Base-by-base conservation (phyloP, 2,797 vertebrate species). In the Brotogeris chrysoptera region DNA sequence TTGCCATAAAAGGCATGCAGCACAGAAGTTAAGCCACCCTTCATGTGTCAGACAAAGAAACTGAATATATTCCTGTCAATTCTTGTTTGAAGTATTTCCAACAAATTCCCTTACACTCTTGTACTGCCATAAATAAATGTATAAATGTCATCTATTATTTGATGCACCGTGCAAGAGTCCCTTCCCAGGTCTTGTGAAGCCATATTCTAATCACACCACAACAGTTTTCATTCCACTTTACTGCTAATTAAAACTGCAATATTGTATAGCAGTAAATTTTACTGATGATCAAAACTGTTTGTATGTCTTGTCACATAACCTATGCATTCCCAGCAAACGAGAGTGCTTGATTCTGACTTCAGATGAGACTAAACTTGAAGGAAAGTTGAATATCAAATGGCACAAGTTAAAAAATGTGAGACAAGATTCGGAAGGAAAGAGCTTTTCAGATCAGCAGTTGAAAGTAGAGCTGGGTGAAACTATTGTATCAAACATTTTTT, bases 301-400 rank as follows among this genome's bases (percentile, higher is more conserved):
- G 86, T 91, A 18, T 95, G 80, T 61, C 93, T 95, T 96, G 95
- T 96, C 96, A 95, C 92, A 95, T 93, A 96, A 94, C 93, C 90
- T 95, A 81, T 63, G 76, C 80, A 11, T 96, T 96, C 30, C 78
- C 69, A 64, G 80, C 76, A 78, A 95, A 96, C 1, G 28, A 82
- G 71, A 78, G 61, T 91, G 78, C 72, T 95, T 93, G 74, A 91
- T 94, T 95, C 93, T 95, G 69, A 59, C 90, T 92, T 95, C 92
- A 96, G 92, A 95, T 6, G 2, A 93, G 94, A 85, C 57, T 71
- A 63, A 93, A 83, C 87, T 69, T 95, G 94, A 95, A 87, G 94
- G 86, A 96, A 96, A 96, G 88, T 91, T 88, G 88, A 94, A 95
- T 96, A 96, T 83, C 83, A 96, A 95, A 94, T 91, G 93, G 90